A percentile compares a stretch with the other conserved stretches of the same genome.
phyloP scores from a whole-genome alignment of 2,113 vertebrate species.

The Pycnonotus jocosus region DNA sequence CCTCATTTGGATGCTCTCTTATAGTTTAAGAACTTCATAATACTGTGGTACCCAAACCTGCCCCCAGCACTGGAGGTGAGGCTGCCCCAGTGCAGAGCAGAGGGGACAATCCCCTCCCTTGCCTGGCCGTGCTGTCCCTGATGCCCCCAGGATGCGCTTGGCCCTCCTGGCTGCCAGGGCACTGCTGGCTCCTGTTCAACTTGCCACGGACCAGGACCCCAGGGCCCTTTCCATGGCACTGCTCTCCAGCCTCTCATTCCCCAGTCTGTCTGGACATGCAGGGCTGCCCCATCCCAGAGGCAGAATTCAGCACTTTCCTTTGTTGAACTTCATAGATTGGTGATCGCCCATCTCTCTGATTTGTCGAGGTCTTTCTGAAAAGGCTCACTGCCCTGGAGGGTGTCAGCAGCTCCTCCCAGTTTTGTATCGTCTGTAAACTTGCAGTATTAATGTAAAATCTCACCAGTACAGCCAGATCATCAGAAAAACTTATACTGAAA shows the following conservation, averaged over 20 bases:
- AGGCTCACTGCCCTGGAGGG: background rate
- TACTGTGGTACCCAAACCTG: background rate
- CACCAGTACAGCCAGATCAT: background rate
- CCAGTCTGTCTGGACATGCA: background rate
- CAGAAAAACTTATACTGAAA: background rate
- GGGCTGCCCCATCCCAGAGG: background rate
- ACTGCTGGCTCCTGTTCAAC: background rate
- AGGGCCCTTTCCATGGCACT: background rate
- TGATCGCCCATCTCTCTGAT: background rate
- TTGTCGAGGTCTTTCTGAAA: rapidly evolving
- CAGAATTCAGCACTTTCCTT: rapidly evolving
- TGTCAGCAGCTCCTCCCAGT: background rate
- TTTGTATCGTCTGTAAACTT: background rate
- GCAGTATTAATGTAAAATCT: background rate
- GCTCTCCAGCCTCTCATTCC: background rate
- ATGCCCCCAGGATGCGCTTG: background rate
- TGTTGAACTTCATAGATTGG: background rate
- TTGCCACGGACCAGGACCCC: background rate
- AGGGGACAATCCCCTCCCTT: background rate
- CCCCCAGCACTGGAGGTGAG: background rate
- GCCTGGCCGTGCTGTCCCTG: background rate
- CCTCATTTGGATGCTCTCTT: background rate
- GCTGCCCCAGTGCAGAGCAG: background rate
- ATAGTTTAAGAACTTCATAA: background rate
- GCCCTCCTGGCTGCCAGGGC: background rate